These are phyloP conservation scores for Chelon labrosus DNA, from an alignment of 2,797 vertebrate genomes.

Conservation along the genomic window DNA sequence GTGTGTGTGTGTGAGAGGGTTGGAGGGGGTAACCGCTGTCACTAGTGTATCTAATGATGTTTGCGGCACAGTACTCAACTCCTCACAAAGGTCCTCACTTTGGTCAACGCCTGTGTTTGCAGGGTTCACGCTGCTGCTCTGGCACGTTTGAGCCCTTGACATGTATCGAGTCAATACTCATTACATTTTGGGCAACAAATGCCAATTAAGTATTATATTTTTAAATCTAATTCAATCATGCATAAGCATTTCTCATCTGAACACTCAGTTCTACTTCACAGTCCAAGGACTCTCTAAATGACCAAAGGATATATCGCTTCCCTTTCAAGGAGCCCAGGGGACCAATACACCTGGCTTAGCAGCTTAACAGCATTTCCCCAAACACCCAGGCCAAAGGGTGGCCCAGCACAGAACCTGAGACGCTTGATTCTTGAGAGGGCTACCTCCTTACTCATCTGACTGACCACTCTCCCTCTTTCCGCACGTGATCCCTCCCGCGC, in stretches of 20 bases:
- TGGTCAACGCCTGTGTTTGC: slow-evolving; percentile 55
- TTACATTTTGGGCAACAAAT: too few species aligned
- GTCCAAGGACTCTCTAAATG: slow-evolving; percentile 68
- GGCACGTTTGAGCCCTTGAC: slow-evolving; percentile 11
- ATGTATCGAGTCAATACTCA: too few species aligned
- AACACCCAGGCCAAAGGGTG: slow-evolving; percentile 83
- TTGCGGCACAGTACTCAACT: slow-evolving; percentile 70
- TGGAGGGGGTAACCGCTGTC: slow-evolving; percentile 52
- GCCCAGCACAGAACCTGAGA: slow-evolving; percentile 82
- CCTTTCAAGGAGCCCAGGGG: slow-evolving; percentile 83
- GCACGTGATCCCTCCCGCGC: slow-evolving; percentile 7
- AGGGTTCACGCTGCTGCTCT: slow-evolving; percentile 4
- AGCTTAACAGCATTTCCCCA: slow-evolving; percentile 87
- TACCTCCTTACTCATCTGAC: slow-evolving; percentile 74
- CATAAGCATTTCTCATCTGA: slow-evolving; percentile 33
- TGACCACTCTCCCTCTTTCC: slow-evolving; percentile 66
- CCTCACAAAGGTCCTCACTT: slow-evolving; percentile 50
- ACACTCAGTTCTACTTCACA: slow-evolving; percentile 52
- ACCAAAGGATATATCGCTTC: slow-evolving; percentile 82
- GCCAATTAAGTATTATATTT: neutral
- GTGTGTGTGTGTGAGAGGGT: neutral
- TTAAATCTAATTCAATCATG: slow-evolving; percentile 22
- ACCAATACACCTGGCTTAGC: slow-evolving; percentile 88
- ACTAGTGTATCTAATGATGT: slow-evolving; percentile 78
- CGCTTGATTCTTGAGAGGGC: slow-evolving; percentile 78